Evolutionary conservation across 2,797 vertebrate genomes (phyloP), one percentile per base, ranked within the genome.

Genomic region (Protosalanx chinensis): DNA sequence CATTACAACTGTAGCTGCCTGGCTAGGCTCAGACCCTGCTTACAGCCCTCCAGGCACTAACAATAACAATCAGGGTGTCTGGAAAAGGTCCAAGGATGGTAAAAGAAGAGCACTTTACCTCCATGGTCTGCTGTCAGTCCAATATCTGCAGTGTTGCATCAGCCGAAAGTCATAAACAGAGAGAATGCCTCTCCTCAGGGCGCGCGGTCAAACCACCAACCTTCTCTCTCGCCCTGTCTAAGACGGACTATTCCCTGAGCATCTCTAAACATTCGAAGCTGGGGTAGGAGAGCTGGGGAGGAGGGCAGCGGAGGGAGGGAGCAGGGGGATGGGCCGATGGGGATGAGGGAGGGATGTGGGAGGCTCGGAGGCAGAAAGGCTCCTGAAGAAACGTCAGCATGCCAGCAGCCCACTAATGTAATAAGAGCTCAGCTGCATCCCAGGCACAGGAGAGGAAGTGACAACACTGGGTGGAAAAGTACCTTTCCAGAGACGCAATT

Each of bases 101-200:
- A 80, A 72, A 86, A 65, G 67, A 85, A 81, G 59, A 81, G 67
- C 73, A 82, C 72, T 88, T 90, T 91, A 93, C 92, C 92, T 92
- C 89, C 87, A 90, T 85, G 72, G 76, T 74, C 63, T 71, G 71
- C 75, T 84, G 82, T 82, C 35, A 87, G 78, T 78, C 41, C 41
- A 46, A 79, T 70, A 69, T 70, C 70, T 78, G 67, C 71, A 72
- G 81, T 85, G 51, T n/a, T n/a, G 83, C 86, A 89, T 88, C 85
- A 80, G 72, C 32, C 6, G 71, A 87, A 76, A 75, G 69, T 58
- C 59, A 18, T 15, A 72, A 15, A 71, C 60, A 20, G 23, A 68
- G 49, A 71, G 75, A 77, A 35, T 65, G 72, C 66, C 71, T 78
- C 71, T 76, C 85, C 81, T 75, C 60, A 33, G 72, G 60, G 80